A percentile compares a stretch with the other conserved stretches of the same genome.
Conservation (phyloP, 2,888 invertebrate genomes). For the Ophraella communa region DNA sequence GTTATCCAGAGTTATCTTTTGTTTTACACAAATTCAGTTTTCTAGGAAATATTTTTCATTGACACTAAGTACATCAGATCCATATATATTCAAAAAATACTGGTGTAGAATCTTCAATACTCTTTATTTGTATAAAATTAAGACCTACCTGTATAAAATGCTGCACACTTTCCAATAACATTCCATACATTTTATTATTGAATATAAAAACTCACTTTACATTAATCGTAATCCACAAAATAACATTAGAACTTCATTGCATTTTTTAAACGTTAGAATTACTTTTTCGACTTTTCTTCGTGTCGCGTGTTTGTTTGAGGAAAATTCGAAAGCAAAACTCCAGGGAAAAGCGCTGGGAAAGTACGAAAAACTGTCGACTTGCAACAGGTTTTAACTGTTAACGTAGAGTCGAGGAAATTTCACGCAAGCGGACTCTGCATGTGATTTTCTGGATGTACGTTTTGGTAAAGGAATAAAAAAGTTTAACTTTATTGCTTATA, state of each 20-base stretch:
- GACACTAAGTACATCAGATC: no score
- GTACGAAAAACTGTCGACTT: not conserved
- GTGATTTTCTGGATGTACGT: not conserved
- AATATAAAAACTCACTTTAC: not conserved
- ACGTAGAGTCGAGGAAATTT: not conserved
- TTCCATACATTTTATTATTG: conserved; percentile 65
- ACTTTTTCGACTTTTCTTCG: not conserved
- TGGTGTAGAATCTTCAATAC: no score
- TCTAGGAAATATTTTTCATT: no score
- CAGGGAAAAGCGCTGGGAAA: not conserved
- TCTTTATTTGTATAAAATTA: not conserved
- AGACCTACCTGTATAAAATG: conserved; percentile 66
- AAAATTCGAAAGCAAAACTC: not conserved
- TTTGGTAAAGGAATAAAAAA: not conserved
- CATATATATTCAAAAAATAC: no score
- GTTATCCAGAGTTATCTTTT: no score
- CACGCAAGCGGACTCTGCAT: conserved; percentile 1
- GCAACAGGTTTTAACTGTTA: not conserved
- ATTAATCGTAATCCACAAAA: conserved; percentile 1
- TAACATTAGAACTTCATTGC: not conserved
- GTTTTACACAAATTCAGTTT: no score
- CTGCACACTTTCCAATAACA: conserved; percentile 69
- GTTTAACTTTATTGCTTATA: not conserved
- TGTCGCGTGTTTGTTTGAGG: not conserved
- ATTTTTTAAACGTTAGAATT: not conserved